Conservation (phyloP, 2,113 vertebrate species). For the Mesitornis unicolor region DNA sequence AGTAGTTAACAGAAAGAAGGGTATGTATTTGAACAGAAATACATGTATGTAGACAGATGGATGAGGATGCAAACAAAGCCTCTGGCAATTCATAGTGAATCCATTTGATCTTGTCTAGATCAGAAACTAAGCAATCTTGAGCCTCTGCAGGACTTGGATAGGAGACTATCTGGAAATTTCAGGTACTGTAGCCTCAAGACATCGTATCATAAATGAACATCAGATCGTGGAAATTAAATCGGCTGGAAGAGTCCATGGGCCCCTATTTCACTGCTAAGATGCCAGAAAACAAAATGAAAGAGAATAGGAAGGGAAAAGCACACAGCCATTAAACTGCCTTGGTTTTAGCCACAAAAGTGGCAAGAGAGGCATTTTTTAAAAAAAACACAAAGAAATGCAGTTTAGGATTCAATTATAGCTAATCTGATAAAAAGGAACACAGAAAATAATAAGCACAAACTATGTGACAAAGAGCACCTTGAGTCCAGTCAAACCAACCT, state of each 20-base stretch:
- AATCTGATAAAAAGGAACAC: neutral
- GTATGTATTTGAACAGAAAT: neutral
- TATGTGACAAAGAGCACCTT: neutral
- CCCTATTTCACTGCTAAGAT: neutral
- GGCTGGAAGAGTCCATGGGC: neutral
- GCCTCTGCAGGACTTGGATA: neutral
- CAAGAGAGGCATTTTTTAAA: neutral
- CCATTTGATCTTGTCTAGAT: neutral
- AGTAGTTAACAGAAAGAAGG: neutral
- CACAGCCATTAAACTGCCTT: neutral
- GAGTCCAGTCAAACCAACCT: neutral
- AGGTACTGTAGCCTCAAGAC: neutral
- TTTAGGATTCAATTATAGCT: neutral
- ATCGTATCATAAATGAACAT: neutral
- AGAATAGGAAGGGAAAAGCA: neutral
- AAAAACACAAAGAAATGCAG: neutral
- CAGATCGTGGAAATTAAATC: neutral
- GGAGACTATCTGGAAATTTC: neutral
- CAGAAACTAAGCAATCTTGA: neutral
- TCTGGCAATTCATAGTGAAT: neutral
- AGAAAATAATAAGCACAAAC: neutral
- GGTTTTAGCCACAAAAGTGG: neutral
- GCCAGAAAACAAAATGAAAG: neutral
- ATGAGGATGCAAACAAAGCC: neutral
- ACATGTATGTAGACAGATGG: rapidly evolving